Base-by-base conservation (phyloP, 2,888 invertebrate species). In the Conops quadrifasciatus region DNA sequence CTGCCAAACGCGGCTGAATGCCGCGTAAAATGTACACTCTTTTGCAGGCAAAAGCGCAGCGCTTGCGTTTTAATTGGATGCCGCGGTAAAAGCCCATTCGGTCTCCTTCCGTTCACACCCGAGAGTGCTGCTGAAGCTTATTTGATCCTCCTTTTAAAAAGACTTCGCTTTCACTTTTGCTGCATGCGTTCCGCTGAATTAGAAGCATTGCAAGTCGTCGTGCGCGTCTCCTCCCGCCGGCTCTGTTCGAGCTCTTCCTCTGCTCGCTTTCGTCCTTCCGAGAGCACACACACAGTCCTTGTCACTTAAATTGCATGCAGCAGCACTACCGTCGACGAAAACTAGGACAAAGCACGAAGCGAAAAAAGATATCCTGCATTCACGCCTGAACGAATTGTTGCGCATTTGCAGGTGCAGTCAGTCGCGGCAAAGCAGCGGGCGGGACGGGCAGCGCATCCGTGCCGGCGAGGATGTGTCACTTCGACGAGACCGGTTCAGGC, bases 341-440 rank as follows among this genome's bases (percentile, higher is more conserved):
- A 53, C 51, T 13, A 51, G 24, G 24, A 64, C 1, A 36, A 30
- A 21, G 43, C 26, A 66, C 11, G 24, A 26, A 19, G 16, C 19
- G 36, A n/a, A n/a, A 53, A 71, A 74, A 72, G 69, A 66, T 72
- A 73, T 78, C 78, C 77, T 78, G 79, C 80, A 79, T 79, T 82
- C 80, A 81, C 82, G 81, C 82, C 78, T 79, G 78, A 80, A 75
- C 77, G 78, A 78, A 80, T 81, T 81, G 80, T 80, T 81, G 81
- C 80, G 79, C 81, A 80, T 81, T 80, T 80, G 75, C 24, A 56
- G 71, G 65, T 49, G 71, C 73, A 73, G 73, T 64, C 71, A 63
- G 56, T 62, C 67, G 62, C 51, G 67, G 51, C 70, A 72, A 24
- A 67, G 65, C 67, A 49, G 53, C 51, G 65, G 28, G 43, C n/a